Evolutionary conservation across 64 coral and sea anemone species (phyloP).

Genomic region (Actinia equina): DNA sequence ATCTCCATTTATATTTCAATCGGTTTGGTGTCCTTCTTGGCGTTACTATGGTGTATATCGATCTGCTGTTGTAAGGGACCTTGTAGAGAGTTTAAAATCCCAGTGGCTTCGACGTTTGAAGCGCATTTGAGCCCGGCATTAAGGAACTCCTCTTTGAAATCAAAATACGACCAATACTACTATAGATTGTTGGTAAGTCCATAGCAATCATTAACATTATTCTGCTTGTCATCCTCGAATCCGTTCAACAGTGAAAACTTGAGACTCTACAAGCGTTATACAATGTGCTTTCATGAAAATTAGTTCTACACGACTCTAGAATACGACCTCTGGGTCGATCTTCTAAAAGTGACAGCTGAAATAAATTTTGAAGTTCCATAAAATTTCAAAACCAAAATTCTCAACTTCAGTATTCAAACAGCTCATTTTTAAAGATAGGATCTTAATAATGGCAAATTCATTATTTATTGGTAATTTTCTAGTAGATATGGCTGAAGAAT

Average conservation of each 20-base stretch:
- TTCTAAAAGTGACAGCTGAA: background rate
- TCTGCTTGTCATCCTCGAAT: background rate
- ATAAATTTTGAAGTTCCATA: background rate
- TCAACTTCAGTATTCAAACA: background rate
- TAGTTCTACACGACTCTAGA: background rate
- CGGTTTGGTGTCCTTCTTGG: background rate
- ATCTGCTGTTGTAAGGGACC: constrained; percentile 20
- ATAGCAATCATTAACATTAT: background rate
- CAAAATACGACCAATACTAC: constrained; percentile 3
- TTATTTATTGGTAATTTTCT: background rate
- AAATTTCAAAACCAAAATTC: background rate
- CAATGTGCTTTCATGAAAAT: background rate
- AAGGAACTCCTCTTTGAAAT: background rate
- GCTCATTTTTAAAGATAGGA: background rate
- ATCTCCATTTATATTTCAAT: constrained; percentile 19
- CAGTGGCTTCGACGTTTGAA: constrained; percentile 19
- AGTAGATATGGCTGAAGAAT: background rate
- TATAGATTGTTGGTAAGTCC: constrained; percentile 7
- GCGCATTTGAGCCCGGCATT: constrained; percentile 3
- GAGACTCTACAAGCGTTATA: background rate
- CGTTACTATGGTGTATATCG: background rate
- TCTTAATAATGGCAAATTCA: background rate
- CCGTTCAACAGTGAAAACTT: background rate
- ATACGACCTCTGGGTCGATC: background rate
- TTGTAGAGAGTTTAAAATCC: constrained; percentile 15